Evolutionary conservation across 2,888 invertebrate genomes (phyloP), one percentile per base, ranked within the genome.

Genomic region (Erebia aethiops): DNA sequence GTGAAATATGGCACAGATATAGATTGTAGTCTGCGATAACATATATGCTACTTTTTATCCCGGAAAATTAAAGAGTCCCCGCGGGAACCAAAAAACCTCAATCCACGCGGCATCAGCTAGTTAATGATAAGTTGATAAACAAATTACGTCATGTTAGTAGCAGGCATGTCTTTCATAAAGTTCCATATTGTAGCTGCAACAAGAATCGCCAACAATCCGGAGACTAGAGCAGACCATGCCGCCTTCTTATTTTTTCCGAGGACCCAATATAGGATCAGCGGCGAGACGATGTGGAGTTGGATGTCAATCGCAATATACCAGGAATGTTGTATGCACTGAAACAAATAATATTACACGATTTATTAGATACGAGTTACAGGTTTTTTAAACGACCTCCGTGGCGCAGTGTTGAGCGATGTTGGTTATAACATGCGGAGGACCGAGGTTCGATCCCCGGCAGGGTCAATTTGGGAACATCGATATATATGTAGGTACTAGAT

Each of bases 141-240:
- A 69, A 87, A 90, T 84, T 84, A 88, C 91, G 85, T 77, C 18
- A 79, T 71, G 72, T 82, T 81, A 0, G 80, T 79, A n/a, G 85
- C 76, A 0, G 85, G 85, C 69, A 91, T 88, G 58, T 89, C 76
- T 71, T 85, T 87, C 0, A 87, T 73, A 56, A 87, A 90, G 58
- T 88, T 86, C 72, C 88, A 87, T 9, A 77, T 70, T 1, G 87
- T 84, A 16, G 81, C 70, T 75, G 81, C 77, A 74, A 82, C 35
- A 51, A 84, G 5, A 1, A 84, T 72, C 4, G 73, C 73, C 2
- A 79, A 26, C 8, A 79, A 9, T 8, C 67, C 75, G 1, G 65
- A 57, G 4, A 73, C 60, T 9, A 82, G 58, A 2, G 77, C 76
- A 1, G 71, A 41, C 79, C 79, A 78, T 0, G 79, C 81, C 1